Evolutionary conservation across 2,888 invertebrate genomes (phyloP), one percentile per base, ranked within the genome.

Genomic region (Diarsia mendica): DNA sequence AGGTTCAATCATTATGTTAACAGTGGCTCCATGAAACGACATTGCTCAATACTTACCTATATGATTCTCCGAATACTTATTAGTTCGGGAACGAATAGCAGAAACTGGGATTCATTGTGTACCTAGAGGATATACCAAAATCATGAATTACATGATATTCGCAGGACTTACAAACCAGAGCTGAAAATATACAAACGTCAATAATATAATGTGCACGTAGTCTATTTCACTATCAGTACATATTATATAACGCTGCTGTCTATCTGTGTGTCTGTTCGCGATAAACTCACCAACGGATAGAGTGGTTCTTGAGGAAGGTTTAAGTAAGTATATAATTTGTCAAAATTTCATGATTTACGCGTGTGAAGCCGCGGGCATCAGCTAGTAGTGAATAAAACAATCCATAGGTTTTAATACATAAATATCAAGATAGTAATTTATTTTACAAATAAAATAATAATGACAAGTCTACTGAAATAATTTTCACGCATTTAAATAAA

Each of bases 401-500:
- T 28, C 44, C 20, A 28, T 44, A 20, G 13, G 18, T 6, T 61
- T 18, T 33, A 18, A 8, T 11, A 46, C 9, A 3, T 33, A 33
- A 10, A 11, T 28, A 28, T 28, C 1, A 58, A 28, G 8, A 28
- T 51, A 3, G 28, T 28, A 0, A 46, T n/a, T 18, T 44, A 46
- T 53, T 68, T n/a, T 9, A 10, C 15, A 33, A 46, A 46, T 18
- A 39, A 33, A 46, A 46, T 18, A 39, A 11, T n/a, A 4, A 28
- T 28, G 13, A n/a, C 39, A 49, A 39, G 20, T 11, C 6, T 18
- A 33, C 3, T 33, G 13, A 49, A 77, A 28, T 44, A 33, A 28
- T 60, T 23, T 46, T 46, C 18, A 66, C 1, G 3, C 8, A 33
- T 75, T 58, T 33, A 11, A 49, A 58, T 76, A 33, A 65, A 65